Evolutionary conservation across 2,113 vertebrate genomes (phyloP).

Genomic region (Centropristis striata): DNA sequence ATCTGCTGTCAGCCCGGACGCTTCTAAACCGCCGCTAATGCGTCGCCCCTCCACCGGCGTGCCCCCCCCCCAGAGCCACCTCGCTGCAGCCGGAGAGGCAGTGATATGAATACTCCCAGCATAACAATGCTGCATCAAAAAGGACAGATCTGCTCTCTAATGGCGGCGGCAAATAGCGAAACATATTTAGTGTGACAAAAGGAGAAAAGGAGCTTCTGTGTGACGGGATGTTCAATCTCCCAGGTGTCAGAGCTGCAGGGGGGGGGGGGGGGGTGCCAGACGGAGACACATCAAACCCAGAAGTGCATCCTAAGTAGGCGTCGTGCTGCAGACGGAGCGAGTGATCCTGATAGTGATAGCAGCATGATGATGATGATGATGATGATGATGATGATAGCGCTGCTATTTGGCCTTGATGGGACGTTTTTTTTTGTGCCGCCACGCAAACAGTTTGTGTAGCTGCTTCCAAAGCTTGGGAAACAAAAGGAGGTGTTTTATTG

Average conservation of each 20-base stretch:
- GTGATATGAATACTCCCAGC: constrained; percentile 69
- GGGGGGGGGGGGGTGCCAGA: constrained; percentile 69
- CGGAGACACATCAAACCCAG: constrained; percentile 63
- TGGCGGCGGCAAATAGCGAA: constrained; percentile 74
- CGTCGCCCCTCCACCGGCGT: constrained; percentile 30
- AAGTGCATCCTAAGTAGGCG: constrained; percentile 75
- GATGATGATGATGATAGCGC: constrained; percentile 57
- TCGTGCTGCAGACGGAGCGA: constrained; percentile 47
- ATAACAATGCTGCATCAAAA: constrained; percentile 57
- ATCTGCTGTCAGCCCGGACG: constrained; percentile 69
- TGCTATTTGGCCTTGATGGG: constrained; percentile 68
- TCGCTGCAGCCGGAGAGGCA: constrained; percentile 43
- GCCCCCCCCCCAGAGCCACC: constrained; percentile 1
- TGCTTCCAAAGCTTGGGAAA: constrained; percentile 59
- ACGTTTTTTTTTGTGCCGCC: constrained; percentile 46
- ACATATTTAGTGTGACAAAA: constrained; percentile 79
- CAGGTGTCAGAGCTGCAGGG: constrained; percentile 70
- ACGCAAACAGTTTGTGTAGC: constrained; percentile 62
- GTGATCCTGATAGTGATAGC: constrained; percentile 43
- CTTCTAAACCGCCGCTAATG: constrained; percentile 73
- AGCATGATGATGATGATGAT: constrained; percentile 53
- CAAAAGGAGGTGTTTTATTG: constrained; percentile 53
- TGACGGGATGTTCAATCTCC: constrained; percentile 67
- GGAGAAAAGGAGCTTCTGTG: constrained; percentile 64
- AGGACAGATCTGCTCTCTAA: constrained; percentile 61